Evolutionary conservation across 2,113 vertebrate species (phyloP), one percentile per base, ranked within the genome.

Genomic region (Jaculus jaculus): DNA sequence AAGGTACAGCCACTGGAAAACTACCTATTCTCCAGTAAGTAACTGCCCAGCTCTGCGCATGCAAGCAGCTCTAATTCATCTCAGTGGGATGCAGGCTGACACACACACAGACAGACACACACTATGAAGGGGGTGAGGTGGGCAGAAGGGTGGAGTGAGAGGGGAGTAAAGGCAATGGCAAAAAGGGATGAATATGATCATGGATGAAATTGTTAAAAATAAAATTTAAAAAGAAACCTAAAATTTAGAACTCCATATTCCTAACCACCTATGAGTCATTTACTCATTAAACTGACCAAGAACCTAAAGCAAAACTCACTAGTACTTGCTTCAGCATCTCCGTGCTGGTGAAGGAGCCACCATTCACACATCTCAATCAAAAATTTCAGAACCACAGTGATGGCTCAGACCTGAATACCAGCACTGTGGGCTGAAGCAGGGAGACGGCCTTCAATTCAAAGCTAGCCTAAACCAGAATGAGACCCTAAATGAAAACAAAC

Each of bases 331-430:
- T 58, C 26, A 82, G 32, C 85, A 42, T 84, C 73, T 82, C 73
- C 16, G 74, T 65, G 83, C 78, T 42, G 34, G 37, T 85, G 72
- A 65, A 63, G 17, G 11, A 74, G 68, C 37, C 32, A 77, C 23
- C 24, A 73, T 16, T 34, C n/a, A 58, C 15, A 66, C n/a, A 72
- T 7, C 26, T 69, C 13, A 89, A 13, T 65, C 18, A 32, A 66
- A 79, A 74, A 91, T 60, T 89, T 87, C 80, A 89, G 34, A 91
- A 39, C 90, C 24, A 80, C 16, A 82, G 60, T n/a, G 30, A 23
- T n/a, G 28, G 23, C 66, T 58, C 23, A 24, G 3, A 28, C 51
- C n/a, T 34, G 23, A 1, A 54, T 34, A 17, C 82, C 21, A 69
- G 32, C 32, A 54, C 32, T 34, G 16, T 69, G 82, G 42, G 66